Percentiles rank a stretch among this genome's conserved stretches.
These are phyloP conservation scores for Cenopis cana DNA, from an alignment of 2,888 invertebrate genomes.

Conservation along the genomic window DNA sequence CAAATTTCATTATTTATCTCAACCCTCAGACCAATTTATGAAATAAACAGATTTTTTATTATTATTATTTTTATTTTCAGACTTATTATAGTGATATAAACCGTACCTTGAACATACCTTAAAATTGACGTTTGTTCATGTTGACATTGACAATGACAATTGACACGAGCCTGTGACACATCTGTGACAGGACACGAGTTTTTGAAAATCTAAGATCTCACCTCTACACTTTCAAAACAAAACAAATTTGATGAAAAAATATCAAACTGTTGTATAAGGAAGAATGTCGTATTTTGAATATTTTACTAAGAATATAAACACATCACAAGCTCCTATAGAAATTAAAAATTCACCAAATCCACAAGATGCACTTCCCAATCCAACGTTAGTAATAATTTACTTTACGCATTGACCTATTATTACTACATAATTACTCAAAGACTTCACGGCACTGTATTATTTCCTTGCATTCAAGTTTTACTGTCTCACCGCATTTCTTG, in stretches of 20 bases:
- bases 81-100: slow-evolving; percentile 5
- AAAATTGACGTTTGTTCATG: no score
- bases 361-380: neutral
- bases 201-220: no score
- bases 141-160: neutral
- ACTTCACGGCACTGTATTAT: neutral
- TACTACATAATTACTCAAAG: no score
- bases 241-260: no score
- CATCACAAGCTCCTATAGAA: neutral
- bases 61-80: no score
- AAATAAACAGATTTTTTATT: no score
- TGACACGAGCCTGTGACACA: neutral
- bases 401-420: no score
- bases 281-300: slow-evolving; percentile 26
- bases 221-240: neutral
- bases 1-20: no score
- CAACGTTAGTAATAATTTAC: slow-evolving; percentile 1
- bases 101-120: slow-evolving; percentile 3
- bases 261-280: neutral
- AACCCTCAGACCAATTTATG: no score
- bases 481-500: neutral
- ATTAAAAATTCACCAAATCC: neutral
- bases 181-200: no score
- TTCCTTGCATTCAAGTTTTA: neutral
- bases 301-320: slow-evolving; percentile 14